phyloP scores from a whole-genome alignment of 2,797 vertebrate species.

The Gila robusta region DNA sequence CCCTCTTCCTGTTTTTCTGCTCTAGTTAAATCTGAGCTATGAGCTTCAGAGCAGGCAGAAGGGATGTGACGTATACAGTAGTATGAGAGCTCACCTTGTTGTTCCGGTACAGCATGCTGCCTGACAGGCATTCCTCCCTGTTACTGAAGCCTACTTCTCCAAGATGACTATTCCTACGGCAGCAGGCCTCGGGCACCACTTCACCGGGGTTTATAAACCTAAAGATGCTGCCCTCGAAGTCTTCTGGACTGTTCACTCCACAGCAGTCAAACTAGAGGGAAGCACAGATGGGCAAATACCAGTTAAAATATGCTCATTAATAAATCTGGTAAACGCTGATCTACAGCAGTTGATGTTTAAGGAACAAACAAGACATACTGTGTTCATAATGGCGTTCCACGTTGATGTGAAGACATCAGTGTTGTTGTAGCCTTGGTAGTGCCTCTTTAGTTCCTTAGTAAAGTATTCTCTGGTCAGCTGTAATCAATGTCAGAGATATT shows the following conservation, averaged over 20 bases:
- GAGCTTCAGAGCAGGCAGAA: slow-evolving; percentile 57
- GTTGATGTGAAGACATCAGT: slow-evolving; percentile 91
- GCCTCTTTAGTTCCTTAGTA: slow-evolving; percentile 91
- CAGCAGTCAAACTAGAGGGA: slow-evolving; percentile 91
- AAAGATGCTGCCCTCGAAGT: slow-evolving; percentile 87
- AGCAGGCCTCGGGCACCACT: slow-evolving; percentile 86
- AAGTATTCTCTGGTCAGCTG: slow-evolving; percentile 95
- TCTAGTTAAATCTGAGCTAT: slow-evolving; percentile 68
- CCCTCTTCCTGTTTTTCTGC: slow-evolving; percentile 60
- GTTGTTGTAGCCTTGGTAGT: slow-evolving; percentile 91
- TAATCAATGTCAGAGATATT: not conserved
- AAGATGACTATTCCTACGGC: slow-evolving; percentile 81
- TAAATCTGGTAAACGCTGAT: not conserved
- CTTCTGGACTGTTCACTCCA: slow-evolving; percentile 93
- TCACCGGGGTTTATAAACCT: slow-evolving; percentile 74
- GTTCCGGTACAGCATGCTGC: slow-evolving; percentile 86
- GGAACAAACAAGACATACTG: slow-evolving; percentile 75
- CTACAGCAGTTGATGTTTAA: not conserved
- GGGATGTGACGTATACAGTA: slow-evolving; percentile 19
- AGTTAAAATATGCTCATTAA: not conserved
- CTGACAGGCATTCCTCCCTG: slow-evolving; percentile 85
- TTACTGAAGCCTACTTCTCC: slow-evolving; percentile 77
- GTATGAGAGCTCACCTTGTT: slow-evolving; percentile 83
- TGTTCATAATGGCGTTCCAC: slow-evolving; percentile 96
- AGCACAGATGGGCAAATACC: slow-evolving; percentile 22